Conservation (phyloP, 2,113 vertebrate species). For the Cnemophilus loriae region DNA sequence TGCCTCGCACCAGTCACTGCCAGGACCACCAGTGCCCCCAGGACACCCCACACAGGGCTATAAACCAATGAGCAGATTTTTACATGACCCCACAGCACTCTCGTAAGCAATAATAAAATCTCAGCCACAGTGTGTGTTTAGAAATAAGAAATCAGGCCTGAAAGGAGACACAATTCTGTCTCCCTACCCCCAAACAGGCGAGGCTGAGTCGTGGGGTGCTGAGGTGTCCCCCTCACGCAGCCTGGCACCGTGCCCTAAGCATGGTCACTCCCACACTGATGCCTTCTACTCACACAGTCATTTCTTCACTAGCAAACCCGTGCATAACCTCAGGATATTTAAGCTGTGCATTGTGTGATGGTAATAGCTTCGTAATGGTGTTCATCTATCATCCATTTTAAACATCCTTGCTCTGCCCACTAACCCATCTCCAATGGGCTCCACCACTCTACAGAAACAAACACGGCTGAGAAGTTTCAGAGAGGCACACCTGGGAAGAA, state of each 20-base stretch:
- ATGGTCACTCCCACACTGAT: neutral
- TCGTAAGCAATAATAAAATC: neutral
- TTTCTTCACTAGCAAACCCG: neutral
- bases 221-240: neutral
- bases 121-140: neutral
- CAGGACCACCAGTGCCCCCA: neutral
- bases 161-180: neutral
- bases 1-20: neutral
- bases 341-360: neutral
- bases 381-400: neutral
- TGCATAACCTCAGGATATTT: neutral
- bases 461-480: neutral
- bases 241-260: neutral
- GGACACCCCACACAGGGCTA: neutral
- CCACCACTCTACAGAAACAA: neutral
- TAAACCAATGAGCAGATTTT: neutral
- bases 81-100: neutral
- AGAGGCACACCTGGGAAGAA: neutral
- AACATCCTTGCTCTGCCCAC: neutral
- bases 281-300: neutral
- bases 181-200: fast-evolving
- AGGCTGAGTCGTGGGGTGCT: neutral
- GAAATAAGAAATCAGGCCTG: neutral
- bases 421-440: neutral
- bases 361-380: neutral